Conservation (phyloP, 2,113 vertebrate species). For the Apeltes quadracus region DNA sequence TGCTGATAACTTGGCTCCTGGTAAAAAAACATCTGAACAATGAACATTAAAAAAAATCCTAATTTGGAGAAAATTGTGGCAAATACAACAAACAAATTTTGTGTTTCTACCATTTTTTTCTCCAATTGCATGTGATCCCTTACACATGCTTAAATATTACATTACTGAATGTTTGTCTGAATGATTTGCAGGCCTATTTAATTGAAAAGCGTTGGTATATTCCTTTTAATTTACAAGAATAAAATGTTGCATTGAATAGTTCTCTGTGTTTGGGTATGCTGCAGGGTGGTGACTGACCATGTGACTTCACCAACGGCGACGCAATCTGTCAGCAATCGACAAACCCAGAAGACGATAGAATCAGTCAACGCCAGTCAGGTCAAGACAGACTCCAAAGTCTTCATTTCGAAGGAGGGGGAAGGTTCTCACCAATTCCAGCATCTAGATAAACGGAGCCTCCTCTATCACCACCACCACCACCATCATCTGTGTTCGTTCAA, state of each 20-base stretch:
- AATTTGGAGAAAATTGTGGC: neutral
- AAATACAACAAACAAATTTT: neutral
- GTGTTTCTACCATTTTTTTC: neutral
- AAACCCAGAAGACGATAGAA: constrained; percentile 53
- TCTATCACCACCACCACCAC: constrained; percentile 13
- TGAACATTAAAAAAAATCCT: neutral
- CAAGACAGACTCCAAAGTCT: constrained; percentile 19
- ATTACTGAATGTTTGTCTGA: neutral
- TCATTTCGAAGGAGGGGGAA: neutral
- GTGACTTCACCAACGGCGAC: constrained; percentile 58
- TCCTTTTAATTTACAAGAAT: neutral
- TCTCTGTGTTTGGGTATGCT: constrained; percentile 12
- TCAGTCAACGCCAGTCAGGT: constrained; percentile 41
- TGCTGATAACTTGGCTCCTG: neutral
- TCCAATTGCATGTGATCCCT: neutral
- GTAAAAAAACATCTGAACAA: neutral
- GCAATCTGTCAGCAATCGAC: constrained; percentile 48
- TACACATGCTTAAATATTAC: neutral
- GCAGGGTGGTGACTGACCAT: constrained; percentile 36
- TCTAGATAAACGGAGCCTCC: constrained; percentile 18
- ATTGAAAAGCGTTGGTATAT: neutral
- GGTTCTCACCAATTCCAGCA: constrained; percentile 10
- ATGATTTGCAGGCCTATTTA: neutral
- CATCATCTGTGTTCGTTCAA: constrained; percentile 2
- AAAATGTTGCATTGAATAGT: neutral